Evolutionary conservation across 2,797 vertebrate species (phyloP), one percentile per base, ranked within the genome.

Genomic region (Xyrichtys novacula): DNA sequence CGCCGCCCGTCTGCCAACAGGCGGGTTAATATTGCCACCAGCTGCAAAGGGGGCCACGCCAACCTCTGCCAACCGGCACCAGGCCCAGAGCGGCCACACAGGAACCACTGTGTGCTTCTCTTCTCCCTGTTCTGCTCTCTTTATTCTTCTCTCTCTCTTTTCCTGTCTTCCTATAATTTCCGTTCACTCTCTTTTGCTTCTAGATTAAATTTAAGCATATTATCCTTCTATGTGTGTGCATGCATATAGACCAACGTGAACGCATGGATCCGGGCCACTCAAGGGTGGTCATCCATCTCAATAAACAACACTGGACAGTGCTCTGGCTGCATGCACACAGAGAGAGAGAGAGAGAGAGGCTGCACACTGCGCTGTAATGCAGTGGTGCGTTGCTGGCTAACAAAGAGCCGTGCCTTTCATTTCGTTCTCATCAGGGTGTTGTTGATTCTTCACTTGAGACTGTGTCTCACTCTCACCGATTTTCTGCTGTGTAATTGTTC

Each of bases 1-100:
- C 59, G 58, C 59, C 70, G 76, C 49, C 72, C 62, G 58, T 75
- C 80, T 81, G 82, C 84, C 85, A 88, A 89, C 84, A 80, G 71
- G 65, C 58, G 64, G 74, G 81, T 74, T 87, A 88, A 86, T 89
- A 86, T 89, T 87, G 87, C 83, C 85, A 85, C 88, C 91, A 91
- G 88, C 90, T 92, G 88, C 84, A 82, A 69, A 62, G 74, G 61
- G 65, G 77, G 56, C 39, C 72, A 73, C 74, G 77, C 71, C 85
- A 82, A 76, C 74, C 64, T 14, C 52, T 73, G 76, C 79, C 84
- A 87, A 72, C 52, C 74, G 67, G 75, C 83, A 84, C 76, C 78
- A 63, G 83, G 80, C 80, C 80, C 80, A 65, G 77, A 62, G 71
- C 25, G 69, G 55, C 64, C 84, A 85, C 86, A 90, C 81, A 89